phyloP scores from a whole-genome alignment of 2,888 invertebrate species.

The Phrixothrix hirtus region DNA sequence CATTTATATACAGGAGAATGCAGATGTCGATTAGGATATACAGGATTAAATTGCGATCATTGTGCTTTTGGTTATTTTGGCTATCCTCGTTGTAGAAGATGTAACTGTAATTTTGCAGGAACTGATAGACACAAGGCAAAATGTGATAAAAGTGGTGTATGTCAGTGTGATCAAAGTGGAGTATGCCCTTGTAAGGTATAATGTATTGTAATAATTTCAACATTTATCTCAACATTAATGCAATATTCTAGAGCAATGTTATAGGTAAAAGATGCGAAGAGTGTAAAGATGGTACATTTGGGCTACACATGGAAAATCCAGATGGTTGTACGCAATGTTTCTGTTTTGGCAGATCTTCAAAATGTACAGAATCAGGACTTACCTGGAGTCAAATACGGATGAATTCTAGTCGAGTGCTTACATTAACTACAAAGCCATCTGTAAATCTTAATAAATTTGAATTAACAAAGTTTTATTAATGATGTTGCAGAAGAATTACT shows the following conservation, averaged over 20 bases:
- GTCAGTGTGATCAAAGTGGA: constrained; percentile 77
- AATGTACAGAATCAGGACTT: constrained; percentile 79
- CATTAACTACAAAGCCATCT: constrained; percentile 14
- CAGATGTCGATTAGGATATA: constrained; percentile 73
- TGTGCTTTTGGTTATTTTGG: constrained; percentile 89
- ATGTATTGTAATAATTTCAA: too few species aligned
- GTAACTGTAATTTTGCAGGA: constrained; percentile 80
- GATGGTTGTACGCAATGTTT: constrained; percentile 94
- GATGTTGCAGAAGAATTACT: too few species aligned
- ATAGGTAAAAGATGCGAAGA: constrained; percentile 81
- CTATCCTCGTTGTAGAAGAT: constrained; percentile 83
- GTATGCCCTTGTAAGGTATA: constrained; percentile 91
- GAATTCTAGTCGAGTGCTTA: constrained; percentile 56
- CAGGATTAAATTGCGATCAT: constrained; percentile 75
- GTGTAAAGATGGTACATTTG: constrained; percentile 86
- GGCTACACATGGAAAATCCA: constrained; percentile 74
- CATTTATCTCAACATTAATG: too few species aligned
- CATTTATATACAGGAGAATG: constrained; percentile 72
- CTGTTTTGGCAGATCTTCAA: constrained; percentile 86
- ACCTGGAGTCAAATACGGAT: constrained; percentile 81
- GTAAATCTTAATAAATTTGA: too few species aligned
- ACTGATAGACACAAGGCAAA: constrained; percentile 59
- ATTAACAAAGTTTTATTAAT: too few species aligned
- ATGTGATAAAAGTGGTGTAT: constrained; percentile 59
- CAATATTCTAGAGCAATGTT: constrained; percentile 72